These are phyloP conservation scores for Halocaridina rubra DNA, from an alignment of 2,888 invertebrate genomes.

Conservation along the genomic window DNA sequence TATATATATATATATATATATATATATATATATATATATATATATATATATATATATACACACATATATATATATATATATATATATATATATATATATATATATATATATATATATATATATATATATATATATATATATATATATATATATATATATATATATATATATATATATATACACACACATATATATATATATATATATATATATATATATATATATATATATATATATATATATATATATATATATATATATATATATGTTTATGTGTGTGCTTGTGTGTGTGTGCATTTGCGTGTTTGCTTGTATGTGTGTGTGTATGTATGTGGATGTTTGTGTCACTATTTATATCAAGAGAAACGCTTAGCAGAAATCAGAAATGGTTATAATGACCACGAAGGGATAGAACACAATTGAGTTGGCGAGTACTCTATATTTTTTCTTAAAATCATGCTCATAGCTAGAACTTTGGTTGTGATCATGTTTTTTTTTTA, in stretches of 20 bases:
- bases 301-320: too few species aligned
- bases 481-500: not conserved
- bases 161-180: not conserved
- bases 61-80: not conserved
- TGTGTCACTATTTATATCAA: not conserved
- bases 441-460: not conserved
- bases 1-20: not conserved
- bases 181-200: not conserved
- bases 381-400: not conserved
- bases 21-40: not conserved
- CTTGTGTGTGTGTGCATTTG: too few species aligned
- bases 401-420: not conserved
- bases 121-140: not conserved
- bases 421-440: not conserved
- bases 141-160: not conserved
- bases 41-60: not conserved
- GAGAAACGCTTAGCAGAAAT: not conserved
- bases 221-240: conserved; percentile 10
- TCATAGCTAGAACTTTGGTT: not conserved
- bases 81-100: not conserved
- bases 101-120: not conserved
- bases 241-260: conserved; percentile 13
- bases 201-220: not conserved
- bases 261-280: too few species aligned
- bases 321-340: not conserved